Evolutionary conservation across 2,797 vertebrate species (phyloP).

Genomic region (Enteromius treurensis): DNA sequence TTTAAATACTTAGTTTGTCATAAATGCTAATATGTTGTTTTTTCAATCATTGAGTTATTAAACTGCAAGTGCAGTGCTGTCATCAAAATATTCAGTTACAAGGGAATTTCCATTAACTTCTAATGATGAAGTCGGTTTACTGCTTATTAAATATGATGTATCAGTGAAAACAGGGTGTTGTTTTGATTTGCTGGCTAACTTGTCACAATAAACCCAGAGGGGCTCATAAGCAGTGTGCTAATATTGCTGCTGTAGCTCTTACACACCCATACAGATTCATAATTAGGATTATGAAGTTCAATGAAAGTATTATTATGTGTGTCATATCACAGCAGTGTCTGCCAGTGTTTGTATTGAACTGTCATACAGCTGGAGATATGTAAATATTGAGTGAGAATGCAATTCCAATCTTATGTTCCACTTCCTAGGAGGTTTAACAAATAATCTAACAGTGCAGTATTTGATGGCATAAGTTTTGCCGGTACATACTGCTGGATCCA

Average conservation of each 20-base stretch:
- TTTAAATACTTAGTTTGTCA: background rate
- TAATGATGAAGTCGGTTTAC: background rate
- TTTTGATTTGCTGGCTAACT: background rate
- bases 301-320: constrained; percentile 24
- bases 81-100: constrained; percentile 2
- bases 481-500: constrained; percentile 5
- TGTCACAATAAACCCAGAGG: constrained; percentile 13
- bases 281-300: constrained; percentile 29
- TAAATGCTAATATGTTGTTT: background rate
- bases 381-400: constrained; percentile 3
- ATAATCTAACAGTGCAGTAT: background rate
- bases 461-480: background rate
- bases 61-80: background rate
- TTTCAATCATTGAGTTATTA: background rate
- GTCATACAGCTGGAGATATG: background rate
- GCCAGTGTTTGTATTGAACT: background rate
- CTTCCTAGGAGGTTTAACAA: background rate
- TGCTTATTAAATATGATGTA: constrained; percentile 18
- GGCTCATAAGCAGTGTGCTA: constrained; percentile 1
- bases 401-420: background rate
- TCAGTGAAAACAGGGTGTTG: constrained; percentile 1
- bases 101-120: background rate
- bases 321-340: constrained; percentile 17
- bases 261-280: constrained; percentile 10
- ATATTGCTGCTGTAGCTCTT: constrained; percentile 11